Evolutionary conservation across 1,140 invertebrate species (phyloP).

Genomic region (Leucophenga varia): DNA sequence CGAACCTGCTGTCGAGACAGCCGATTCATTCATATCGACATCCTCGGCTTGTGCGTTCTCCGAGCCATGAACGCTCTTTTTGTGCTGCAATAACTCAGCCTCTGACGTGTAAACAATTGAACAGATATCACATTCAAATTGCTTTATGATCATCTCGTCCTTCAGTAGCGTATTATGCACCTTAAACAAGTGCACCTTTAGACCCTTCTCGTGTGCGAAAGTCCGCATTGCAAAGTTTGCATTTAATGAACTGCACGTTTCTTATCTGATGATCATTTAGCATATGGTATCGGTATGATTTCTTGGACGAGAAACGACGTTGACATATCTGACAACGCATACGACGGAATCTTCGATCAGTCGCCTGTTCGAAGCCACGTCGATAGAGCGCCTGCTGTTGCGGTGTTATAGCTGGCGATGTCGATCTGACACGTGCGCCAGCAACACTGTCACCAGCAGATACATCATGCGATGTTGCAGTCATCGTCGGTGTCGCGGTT

Average conservation of each 20-base stretch:
- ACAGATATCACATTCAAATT: constrained; percentile 54
- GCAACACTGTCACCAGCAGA: background rate
- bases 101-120: constrained; percentile 50
- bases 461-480: no score
- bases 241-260: constrained; percentile 55
- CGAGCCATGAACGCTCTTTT: constrained; percentile 29
- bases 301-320: constrained; percentile 51
- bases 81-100: constrained; percentile 41
- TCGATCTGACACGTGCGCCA: background rate
- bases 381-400: constrained; percentile 43
- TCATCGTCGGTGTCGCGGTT: constrained; percentile 24
- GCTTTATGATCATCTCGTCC: constrained; percentile 49
- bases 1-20: constrained; percentile 1
- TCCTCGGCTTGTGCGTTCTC: constrained; percentile 18
- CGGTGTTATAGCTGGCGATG: constrained; percentile 26
- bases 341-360: constrained; percentile 47
- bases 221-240: constrained; percentile 50
- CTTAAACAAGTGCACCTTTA: constrained; percentile 55
- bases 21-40: constrained; percentile 4
- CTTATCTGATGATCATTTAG: constrained; percentile 53
- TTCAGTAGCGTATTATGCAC: constrained; percentile 46
- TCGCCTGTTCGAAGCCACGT: constrained; percentile 43
- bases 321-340: constrained; percentile 55
- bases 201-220: constrained; percentile 54
- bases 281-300: constrained; percentile 54